Evolutionary conservation across 2,113 vertebrate species (phyloP).

Genomic region (Sisor rabdophorus): DNA sequence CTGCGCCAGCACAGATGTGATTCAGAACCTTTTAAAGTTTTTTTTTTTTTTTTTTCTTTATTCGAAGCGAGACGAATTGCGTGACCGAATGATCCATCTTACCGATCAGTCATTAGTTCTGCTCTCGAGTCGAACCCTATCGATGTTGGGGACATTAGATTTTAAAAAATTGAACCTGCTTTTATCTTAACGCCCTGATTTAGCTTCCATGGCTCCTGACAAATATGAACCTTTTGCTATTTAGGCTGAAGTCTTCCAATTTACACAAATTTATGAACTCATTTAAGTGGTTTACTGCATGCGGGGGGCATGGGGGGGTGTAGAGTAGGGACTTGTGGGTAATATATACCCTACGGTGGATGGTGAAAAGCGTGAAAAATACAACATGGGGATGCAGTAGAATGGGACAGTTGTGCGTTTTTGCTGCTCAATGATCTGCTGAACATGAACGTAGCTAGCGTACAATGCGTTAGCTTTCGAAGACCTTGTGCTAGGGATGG

Average conservation of each 20-base stretch:
- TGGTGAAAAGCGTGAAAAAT: conserved; percentile 20
- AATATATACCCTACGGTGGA: neutral
- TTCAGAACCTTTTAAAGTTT: neutral
- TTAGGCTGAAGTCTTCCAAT: neutral
- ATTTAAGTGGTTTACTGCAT: neutral
- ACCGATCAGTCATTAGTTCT: neutral
- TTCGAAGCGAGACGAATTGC: neutral
- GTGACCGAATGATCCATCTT: neutral
- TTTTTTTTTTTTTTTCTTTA: too few relatives aligned
- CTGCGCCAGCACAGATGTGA: neutral
- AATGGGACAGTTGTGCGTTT: too few relatives aligned
- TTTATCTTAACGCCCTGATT: conserved; percentile 30
- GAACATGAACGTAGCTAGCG: too few relatives aligned
- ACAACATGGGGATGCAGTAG: neutral
- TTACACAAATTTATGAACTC: conserved; percentile 23
- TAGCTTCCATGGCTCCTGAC: conserved; percentile 1
- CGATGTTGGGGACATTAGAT: conserved; percentile 4
- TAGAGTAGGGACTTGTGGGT: conserved; percentile 4
- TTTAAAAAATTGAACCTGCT: conserved; percentile 5
- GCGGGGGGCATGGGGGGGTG: neutral
- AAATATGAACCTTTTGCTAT: conserved; percentile 17
- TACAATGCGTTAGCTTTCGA: too few relatives aligned
- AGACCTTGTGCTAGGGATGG: too few relatives aligned
- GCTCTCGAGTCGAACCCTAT: neutral
- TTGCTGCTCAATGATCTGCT: too few relatives aligned